Conservation (phyloP, 2,113 vertebrate species). For the Lepus timidus region DNA sequence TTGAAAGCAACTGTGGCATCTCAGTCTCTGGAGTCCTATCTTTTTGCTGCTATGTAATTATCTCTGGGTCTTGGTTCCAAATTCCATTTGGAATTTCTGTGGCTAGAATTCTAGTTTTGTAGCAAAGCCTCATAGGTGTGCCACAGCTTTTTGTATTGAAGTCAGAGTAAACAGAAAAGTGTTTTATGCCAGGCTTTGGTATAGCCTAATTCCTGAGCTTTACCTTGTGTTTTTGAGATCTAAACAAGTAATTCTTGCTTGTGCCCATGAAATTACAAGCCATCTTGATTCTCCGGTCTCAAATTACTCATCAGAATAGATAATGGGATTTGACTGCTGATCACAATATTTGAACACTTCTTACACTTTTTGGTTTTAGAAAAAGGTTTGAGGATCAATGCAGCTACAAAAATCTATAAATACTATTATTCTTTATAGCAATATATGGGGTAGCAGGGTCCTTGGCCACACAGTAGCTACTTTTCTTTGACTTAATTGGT, state of each 20-base stretch:
- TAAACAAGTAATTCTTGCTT: background rate
- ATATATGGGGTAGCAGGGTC: too few species aligned
- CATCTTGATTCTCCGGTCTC: background rate
- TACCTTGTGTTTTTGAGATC: background rate
- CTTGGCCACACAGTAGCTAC: background rate
- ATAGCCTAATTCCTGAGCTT: background rate
- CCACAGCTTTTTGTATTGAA: background rate
- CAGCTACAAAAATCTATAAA: background rate
- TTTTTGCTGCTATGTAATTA: background rate
- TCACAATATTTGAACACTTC: background rate
- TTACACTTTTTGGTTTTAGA: background rate
- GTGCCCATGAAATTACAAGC: background rate
- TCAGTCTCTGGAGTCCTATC: conserved; percentile 7
- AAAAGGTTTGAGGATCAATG: background rate
- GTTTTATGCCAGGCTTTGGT: background rate
- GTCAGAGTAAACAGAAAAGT: background rate
- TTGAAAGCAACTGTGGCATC: background rate
- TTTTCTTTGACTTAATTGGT: conserved; percentile 38
- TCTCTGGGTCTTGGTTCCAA: background rate
- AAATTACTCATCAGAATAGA: background rate
- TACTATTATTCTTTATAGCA: background rate
- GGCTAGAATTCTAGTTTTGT: background rate
- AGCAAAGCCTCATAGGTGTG: background rate
- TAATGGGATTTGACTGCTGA: background rate
- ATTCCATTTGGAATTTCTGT: background rate